phyloP scores from a whole-genome alignment of 2,888 invertebrate species.

The Limenitis camilla region DNA sequence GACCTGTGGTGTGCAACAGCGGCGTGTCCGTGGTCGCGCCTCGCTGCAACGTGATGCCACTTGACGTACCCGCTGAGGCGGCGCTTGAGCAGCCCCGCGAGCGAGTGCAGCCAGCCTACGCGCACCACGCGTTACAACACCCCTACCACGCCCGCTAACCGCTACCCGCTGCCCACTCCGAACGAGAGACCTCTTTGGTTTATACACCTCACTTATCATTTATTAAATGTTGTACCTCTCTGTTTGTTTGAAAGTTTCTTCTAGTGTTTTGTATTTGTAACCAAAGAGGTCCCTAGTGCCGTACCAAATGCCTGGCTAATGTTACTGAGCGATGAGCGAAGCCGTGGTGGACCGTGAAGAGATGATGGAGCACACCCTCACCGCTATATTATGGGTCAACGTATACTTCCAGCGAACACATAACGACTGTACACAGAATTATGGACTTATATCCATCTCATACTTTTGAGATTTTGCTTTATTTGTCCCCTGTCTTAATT shows the following conservation, averaged over 20 bases:
- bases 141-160: constrained; percentile 23
- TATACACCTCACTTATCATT: neutral
- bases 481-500: no score
- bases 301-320: constrained; percentile 43
- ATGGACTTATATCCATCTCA: no score
- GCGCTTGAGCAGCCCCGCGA: constrained; percentile 82
- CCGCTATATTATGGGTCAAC: constrained; percentile 31
- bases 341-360: constrained; percentile 34
- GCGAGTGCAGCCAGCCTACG: constrained; percentile 79
- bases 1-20: constrained; percentile 43
- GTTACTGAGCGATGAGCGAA: constrained; percentile 43
- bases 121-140: constrained; percentile 23
- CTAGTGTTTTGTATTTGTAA: no score
- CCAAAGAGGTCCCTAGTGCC: constrained; percentile 44
- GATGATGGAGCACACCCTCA: constrained; percentile 39
- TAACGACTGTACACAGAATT: no score
- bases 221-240: no score
- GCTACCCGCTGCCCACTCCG: constrained; percentile 35
- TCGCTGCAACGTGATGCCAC: constrained; percentile 78
- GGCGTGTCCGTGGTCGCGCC: constrained; percentile 34
- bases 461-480: no score
- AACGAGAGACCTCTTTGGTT: constrained; percentile 26
- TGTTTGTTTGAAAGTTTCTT: no score
- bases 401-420: no score
- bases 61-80: constrained; percentile 89